These are phyloP conservation scores for Ageneiosus marmoratus DNA, from an alignment of 2,113 vertebrate genomes.

Conservation along the genomic window DNA sequence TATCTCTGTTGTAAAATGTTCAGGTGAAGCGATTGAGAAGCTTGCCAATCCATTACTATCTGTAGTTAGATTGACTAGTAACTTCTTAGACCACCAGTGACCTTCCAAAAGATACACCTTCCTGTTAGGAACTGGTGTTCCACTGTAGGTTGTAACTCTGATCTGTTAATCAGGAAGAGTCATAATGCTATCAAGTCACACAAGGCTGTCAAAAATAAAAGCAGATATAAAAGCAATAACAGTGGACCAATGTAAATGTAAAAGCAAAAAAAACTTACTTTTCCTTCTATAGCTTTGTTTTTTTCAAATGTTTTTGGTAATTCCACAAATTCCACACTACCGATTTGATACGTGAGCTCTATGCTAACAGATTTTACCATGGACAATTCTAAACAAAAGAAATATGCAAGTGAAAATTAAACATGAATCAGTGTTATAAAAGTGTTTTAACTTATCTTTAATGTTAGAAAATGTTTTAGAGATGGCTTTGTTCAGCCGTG, in stretches of 20 bases:
- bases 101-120: slow-evolving; percentile 56
- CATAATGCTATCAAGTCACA: not conserved
- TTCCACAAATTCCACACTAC: slow-evolving; percentile 64
- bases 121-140: slow-evolving; percentile 53
- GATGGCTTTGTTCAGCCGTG: not conserved
- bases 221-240: not conserved
- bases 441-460: not conserved
- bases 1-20: slow-evolving; percentile 9
- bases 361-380: not conserved
- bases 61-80: slow-evolving; percentile 65
- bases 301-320: slow-evolving; percentile 59
- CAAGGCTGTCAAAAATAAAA: not conserved
- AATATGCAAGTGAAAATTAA: not conserved
- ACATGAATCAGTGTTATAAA: not conserved
- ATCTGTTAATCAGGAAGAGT: slow-evolving; percentile 54
- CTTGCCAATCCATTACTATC: slow-evolving; percentile 60
- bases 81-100: not conserved
- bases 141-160: slow-evolving; percentile 57
- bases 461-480: not conserved
- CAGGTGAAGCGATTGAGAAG: slow-evolving; percentile 56
- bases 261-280: slow-evolving; percentile 55
- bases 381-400: slow-evolving; percentile 22
- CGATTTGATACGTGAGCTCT: slow-evolving; percentile 62
- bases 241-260: not conserved
- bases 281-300: slow-evolving; percentile 59